These are phyloP conservation scores for Microhierax caerulescens DNA, from an alignment of 2,797 vertebrate genomes.

Conservation along the genomic window DNA sequence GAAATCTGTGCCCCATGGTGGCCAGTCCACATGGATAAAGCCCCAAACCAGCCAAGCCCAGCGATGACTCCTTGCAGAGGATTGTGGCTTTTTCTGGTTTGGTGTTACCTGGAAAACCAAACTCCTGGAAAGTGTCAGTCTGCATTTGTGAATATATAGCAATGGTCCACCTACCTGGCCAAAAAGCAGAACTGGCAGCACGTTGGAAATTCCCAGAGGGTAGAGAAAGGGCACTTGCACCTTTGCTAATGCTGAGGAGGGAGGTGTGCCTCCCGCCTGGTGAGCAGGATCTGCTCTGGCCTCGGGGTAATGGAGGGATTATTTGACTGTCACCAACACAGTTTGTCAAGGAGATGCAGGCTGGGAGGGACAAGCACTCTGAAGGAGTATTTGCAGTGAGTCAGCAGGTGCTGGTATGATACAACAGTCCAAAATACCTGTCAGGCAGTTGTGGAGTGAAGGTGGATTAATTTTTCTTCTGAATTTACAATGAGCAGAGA, in stretches of 20 bases:
- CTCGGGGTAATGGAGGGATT: not conserved
- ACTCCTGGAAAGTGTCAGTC: accelerated
- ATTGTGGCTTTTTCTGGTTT: accelerated
- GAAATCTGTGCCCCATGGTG: accelerated
- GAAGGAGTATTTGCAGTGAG: not conserved
- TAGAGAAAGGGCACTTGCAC: accelerated
- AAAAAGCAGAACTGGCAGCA: not conserved
- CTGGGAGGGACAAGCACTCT: not conserved
- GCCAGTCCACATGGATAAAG: not conserved
- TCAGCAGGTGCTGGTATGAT: not conserved
- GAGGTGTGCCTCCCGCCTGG: accelerated
- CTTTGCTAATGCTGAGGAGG: accelerated
- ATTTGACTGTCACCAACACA: not conserved
- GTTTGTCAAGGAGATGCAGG: not conserved
- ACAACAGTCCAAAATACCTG: not conserved
- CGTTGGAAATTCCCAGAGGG: accelerated
- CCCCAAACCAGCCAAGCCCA: not conserved
- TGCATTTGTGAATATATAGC: not conserved
- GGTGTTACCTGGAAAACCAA: not conserved
- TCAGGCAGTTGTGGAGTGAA: not conserved
- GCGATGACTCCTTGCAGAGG: not conserved
- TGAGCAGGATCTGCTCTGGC: not conserved
- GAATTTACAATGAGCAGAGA: not conserved
- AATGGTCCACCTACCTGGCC: not conserved
- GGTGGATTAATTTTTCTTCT: not conserved